A percentile compares a stretch with the other conserved stretches of the same genome.
phyloP scores from a whole-genome alignment of 1,140 invertebrate genomes.

The Trichomalopsis sarcophagae region DNA sequence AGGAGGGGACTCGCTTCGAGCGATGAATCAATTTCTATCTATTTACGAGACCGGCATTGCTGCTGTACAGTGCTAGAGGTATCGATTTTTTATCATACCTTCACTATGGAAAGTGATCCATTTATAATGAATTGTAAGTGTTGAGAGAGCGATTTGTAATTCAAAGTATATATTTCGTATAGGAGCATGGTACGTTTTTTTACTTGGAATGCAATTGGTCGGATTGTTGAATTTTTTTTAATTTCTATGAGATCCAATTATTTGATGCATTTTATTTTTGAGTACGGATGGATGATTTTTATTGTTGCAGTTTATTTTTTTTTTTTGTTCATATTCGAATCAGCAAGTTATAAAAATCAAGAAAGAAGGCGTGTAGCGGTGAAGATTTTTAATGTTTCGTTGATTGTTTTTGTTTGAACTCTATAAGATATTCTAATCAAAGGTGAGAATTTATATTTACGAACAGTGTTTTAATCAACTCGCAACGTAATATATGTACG shows the following conservation, averaged over 20 bases:
- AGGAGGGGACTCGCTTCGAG: neutral
- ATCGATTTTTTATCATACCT: neutral
- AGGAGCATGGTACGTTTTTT: neutral
- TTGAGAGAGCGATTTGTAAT: neutral
- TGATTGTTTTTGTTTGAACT: slow-evolving; percentile 24
- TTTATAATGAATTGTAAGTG: too few relatives aligned
- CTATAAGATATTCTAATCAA: slow-evolving; percentile 5
- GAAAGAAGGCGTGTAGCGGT: neutral
- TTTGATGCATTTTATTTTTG: neutral
- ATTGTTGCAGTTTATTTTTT: neutral
- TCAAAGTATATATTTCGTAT: neutral
- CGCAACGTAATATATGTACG: neutral
- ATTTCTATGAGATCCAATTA: neutral
- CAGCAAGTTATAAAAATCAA: neutral
- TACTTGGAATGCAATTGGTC: neutral
- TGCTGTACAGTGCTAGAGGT: neutral
- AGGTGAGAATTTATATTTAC: neutral
- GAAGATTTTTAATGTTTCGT: slow-evolving; percentile 10
- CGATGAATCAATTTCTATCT: neutral
- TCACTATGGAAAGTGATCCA: neutral
- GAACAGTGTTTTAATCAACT: slow-evolving; percentile 19
- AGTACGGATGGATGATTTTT: neutral
- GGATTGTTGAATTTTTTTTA: neutral
- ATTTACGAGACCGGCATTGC: neutral
- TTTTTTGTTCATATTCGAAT: neutral